Evolutionary conservation across 1,140 invertebrate species (phyloP), one percentile per base, ranked within the genome.

Genomic region (Ceratosolen solmsi): DNA sequence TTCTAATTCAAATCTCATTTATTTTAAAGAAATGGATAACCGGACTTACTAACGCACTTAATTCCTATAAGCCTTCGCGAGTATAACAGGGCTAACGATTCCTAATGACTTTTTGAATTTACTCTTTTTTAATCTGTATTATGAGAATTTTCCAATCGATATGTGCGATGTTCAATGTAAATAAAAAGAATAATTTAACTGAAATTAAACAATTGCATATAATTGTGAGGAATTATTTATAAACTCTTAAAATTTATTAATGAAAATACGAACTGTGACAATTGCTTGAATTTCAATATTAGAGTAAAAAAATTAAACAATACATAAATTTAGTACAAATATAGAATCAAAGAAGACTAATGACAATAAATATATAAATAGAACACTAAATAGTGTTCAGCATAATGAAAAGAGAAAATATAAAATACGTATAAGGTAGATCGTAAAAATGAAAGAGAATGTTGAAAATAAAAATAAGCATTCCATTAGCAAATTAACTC

Each of bases 401-500:
- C n/a, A n/a, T n/a, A n/a, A n/a, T n/a, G 5, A 46, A 27, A 60
- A 13, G 1, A 30, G 25, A 60, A 60, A 65, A 25, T 15, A 36
- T 1, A 27, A 30, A 15, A 2, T 2, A 11, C 13, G 3, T 8
- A 36, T 13, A 65, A 65, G 33, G 17, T 3, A 27, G 9, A 13
- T 36, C 25, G 20, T 33, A 36, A 0, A 15, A 36, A 36, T 1
- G 25, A 65, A 27, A 65, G 36, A 65, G 51, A 33, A 20, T 5
- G 30, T 20, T 13, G 13, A 0, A 15, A 13, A 36, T 65, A 22
- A 36, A 15, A 36, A 36, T 20, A 36, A 65, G 15, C 60, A 1
- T 36, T 13, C 60, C 30, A 65, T 65, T 65, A 36, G 30, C 60
- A n/a, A 65, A 65, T 65, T 22, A 65, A 65, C 17, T 27, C 60